Base-by-base conservation (phyloP, 2,888 invertebrate species). In the Sacculina carcini region DNA sequence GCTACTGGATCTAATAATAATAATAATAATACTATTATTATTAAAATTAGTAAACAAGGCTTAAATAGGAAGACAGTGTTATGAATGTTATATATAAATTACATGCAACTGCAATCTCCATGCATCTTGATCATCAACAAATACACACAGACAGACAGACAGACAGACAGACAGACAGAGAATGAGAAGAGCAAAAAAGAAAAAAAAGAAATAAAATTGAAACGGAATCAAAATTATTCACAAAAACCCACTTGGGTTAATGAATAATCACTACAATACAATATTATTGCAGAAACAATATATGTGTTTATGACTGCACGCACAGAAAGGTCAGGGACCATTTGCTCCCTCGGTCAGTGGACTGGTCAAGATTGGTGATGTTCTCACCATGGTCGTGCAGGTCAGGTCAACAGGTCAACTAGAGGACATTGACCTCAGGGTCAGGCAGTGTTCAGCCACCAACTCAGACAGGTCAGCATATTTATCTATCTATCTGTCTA, bases 321-420 rank as follows among this genome's bases (percentile, higher is more conserved):
- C 23, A 10, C 59, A 66, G 65, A 66, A 73, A 31, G 83, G 83
- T 5, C 72, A 74, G 60, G 82, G 82, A 52, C 81, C 82, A 19
- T 78, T 79, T 59, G 79, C 79, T 1, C 74, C 74, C 4, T 73
- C 77, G 51, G 81, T 80, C 0, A 75, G 75, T 56, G 81, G 81
- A 1, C 68, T 82, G 34, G 77, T 83, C 7, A 79, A 79, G 65
- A 82, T 83, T 56, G 82, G 83, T 50, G 81, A 82, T 63, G 71
- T 72, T 0, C 79, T 83, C 78, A 82, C 82, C 0, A 66, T 82
- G 53, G 82, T 81, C 2, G 78, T 83, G 6, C 73, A 79, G 0
- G 79, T 82, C 2, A n/a, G n/a, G n/a, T n/a, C n/a, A n/a, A n/a
- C n/a, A n/a, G n/a, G n/a, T n/a, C n/a, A n/a, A n/a, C n/a, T n/a